Percentiles rank a stretch among this genome's conserved stretches.
These are phyloP conservation scores for Toxonevra muliebris DNA, from an alignment of 2,888 invertebrate genomes.

Conservation along the genomic window DNA sequence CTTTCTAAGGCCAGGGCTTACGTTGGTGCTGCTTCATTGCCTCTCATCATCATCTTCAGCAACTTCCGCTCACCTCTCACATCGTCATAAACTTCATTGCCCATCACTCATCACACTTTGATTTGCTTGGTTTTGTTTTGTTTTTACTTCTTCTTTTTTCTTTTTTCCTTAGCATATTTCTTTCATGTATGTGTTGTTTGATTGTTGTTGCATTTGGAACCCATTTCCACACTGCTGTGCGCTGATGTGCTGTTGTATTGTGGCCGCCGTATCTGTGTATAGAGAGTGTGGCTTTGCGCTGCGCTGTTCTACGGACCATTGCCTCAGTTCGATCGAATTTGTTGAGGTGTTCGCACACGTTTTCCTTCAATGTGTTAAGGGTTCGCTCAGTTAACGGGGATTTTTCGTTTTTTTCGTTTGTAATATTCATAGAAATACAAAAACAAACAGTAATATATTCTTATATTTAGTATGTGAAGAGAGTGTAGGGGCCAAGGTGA, in stretches of 20 bases:
- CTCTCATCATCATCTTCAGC: no score
- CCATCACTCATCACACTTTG: no score
- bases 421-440: no score
- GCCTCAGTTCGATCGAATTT: slow-evolving; percentile 38
- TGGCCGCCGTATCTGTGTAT: neutral
- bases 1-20: no score
- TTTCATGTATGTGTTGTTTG: neutral
- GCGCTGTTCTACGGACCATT: slow-evolving; percentile 15
- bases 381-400: no score
- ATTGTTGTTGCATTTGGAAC: neutral
- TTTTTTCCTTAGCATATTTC: neutral
- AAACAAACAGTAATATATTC: neutral
- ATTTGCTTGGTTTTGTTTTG: no score
- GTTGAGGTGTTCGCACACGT: slow-evolving; percentile 38
- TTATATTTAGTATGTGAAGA: slow-evolving; percentile 1
- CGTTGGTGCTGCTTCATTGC: no score
- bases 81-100: no score
- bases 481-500: neutral
- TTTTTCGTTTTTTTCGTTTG: no score
- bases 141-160: no score
- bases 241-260: neutral
- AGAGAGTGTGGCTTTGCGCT: neutral
- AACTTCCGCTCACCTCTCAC: no score
- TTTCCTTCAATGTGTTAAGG: slow-evolving; percentile 10
- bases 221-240: neutral